Evolutionary conservation across 2,113 vertebrate species (phyloP).

Genomic region (Upupa epops): DNA sequence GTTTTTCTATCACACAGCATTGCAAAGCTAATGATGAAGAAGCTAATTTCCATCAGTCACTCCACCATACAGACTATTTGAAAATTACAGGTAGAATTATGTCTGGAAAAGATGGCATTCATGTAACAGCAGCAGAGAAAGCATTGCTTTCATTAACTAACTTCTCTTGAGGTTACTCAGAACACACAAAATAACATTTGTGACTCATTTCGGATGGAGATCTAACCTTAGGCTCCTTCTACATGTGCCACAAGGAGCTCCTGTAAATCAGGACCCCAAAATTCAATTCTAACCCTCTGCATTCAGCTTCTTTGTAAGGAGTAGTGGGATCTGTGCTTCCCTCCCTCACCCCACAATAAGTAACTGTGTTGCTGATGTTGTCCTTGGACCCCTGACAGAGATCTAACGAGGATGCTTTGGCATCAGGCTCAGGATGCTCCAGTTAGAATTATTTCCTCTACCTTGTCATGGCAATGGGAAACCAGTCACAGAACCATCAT

Average conservation of each 20-base stretch:
- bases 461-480: not conserved
- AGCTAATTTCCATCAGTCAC: not conserved
- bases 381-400: not conserved
- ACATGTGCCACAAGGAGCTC: not conserved
- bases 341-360: not conserved
- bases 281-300: not conserved
- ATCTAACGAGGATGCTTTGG: not conserved
- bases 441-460: not conserved
- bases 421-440: slow-evolving; percentile 8
- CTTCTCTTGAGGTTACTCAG: not conserved
- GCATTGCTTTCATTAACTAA: not conserved
- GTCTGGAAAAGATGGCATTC: not conserved
- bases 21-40: not conserved
- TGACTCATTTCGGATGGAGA: not conserved
- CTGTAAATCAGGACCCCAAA: not conserved
- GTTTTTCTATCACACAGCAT: not conserved
- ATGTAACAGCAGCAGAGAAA: not conserved
- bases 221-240: not conserved
- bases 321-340: not conserved
- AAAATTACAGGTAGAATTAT: not conserved
- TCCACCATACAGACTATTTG: not conserved
- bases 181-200: not conserved
- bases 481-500: not conserved
- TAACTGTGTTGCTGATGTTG: not conserved
- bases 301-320: not conserved